Base-by-base conservation (phyloP, 2,113 vertebrate genomes). In the Sigmodon hispidus region DNA sequence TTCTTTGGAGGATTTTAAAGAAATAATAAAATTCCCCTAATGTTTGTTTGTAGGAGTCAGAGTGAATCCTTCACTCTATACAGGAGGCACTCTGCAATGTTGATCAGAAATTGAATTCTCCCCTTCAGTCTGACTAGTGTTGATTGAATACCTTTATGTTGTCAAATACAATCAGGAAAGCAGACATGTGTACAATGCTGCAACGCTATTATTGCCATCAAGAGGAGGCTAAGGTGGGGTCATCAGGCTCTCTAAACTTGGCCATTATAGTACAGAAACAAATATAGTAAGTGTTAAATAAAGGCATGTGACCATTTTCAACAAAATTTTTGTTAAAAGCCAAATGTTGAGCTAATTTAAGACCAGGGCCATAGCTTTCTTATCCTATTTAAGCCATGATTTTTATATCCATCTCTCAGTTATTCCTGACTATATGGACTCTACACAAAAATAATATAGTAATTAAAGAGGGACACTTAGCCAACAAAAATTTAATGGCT, bases 41-140 rank as follows among this genome's bases (percentile, higher is more conserved):
- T 22, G 48, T 26, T 5, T 34, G 22, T 55, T 65, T 63, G 52
- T 43, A 31, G 48, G 76, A 81, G 43, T 16, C 52, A 88, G 40
- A 36, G 26, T 76, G 21, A 21, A 16, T 85, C 52, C 26, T 57
- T 21, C 17, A 43, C 22, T 61, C 70, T 22, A 0, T 1, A 61
- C 36, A 63, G 10, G 84, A 77, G 72, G 26, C 48, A 36, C n/a
- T 91, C 24, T 92, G 48, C 52, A 81, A 3, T 65, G 36, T 36
- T 67, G 80, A 72, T 10, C n/a, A 52, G 80, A 94, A 89, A 96
- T 63, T 45, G 70, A 89, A 86, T 94, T 73, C 76, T 13, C 43
- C 36, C 57, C 92, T 59, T 50, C 72, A 80, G 0, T 36, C 45
- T 86, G 43, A 52, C 92, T 88, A 31, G 16, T 77, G 36, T 73